Percentiles rank a stretch among this genome's conserved stretches.
phyloP scores from a whole-genome alignment of 2,113 vertebrate species.

The Pterocles orientalis region DNA sequence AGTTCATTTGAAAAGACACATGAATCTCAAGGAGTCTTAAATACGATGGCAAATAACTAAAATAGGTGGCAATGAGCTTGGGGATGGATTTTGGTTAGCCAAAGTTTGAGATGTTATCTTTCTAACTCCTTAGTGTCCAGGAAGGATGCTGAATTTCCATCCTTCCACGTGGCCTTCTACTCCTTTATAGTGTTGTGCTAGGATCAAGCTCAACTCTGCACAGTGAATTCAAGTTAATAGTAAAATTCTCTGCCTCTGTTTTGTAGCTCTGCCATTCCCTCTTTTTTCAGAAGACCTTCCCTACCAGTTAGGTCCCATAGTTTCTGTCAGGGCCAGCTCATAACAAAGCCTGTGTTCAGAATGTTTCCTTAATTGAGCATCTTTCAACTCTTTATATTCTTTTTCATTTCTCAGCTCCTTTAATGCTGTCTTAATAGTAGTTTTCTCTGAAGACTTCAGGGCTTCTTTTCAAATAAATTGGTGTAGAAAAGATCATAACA shows the following conservation, averaged over 20 bases:
- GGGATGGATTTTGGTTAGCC: not conserved
- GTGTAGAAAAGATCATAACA: constrained; percentile 6
- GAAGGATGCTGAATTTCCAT: not conserved
- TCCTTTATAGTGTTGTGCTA: not conserved
- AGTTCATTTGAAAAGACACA: not conserved
- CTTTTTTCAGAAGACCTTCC: not conserved
- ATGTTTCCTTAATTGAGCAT: not conserved
- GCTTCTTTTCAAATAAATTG: constrained; percentile 10
- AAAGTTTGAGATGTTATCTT: not conserved
- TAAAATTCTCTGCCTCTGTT: not conserved
- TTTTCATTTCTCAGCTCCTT: not conserved
- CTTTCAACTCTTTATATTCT: not conserved
- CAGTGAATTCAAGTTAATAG: not conserved
- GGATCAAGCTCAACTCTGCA: not conserved
- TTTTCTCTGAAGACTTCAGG: not conserved
- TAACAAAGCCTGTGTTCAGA: not conserved
- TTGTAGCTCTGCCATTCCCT: not conserved
- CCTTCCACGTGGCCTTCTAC: not conserved
- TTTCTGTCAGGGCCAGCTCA: not conserved
- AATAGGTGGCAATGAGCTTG: not conserved
- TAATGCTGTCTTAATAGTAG: not conserved
- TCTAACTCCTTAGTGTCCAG: not conserved
- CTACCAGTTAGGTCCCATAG: not conserved
- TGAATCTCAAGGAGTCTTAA: not conserved
- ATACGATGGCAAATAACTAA: not conserved